Evolutionary conservation across 2,888 invertebrate species (phyloP).

Genomic region (Yponomeuta cagnagella): DNA sequence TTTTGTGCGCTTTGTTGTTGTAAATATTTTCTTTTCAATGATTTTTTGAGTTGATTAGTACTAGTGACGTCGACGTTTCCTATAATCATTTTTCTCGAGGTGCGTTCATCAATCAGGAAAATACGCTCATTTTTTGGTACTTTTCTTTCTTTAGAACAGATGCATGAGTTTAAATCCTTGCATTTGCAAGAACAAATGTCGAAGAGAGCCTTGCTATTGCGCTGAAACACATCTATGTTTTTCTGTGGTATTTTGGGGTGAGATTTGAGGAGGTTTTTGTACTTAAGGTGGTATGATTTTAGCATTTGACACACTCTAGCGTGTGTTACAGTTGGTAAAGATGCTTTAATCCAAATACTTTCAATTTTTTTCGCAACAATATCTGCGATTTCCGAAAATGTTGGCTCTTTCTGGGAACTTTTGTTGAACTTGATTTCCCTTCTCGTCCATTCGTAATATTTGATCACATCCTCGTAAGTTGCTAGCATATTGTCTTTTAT

Average conservation of each 20-base stretch:
- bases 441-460: conserved; percentile 23
- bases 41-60: conserved; percentile 19
- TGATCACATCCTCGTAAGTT: conserved; percentile 24
- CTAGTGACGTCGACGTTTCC: conserved; percentile 17
- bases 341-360: conserved; percentile 21
- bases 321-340: conserved; percentile 19
- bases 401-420: conserved; percentile 20
- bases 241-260: conserved; percentile 9
- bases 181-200: conserved; percentile 24
- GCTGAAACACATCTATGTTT: conserved; percentile 17
- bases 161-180: conserved; percentile 18
- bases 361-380: conserved; percentile 18
- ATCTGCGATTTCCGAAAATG: conserved; percentile 18
- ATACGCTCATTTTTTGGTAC: conserved; percentile 20
- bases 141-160: conserved; percentile 19
- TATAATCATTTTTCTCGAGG: conserved; percentile 18
- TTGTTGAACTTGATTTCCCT: conserved; percentile 17
- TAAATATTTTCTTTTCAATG: conserved; percentile 18
- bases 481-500: conserved; percentile 22
- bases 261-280: conserved; percentile 21
- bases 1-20: conserved; percentile 15
- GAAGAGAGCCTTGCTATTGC: conserved; percentile 19
- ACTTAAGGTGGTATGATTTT: conserved; percentile 23
- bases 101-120: conserved; percentile 20
- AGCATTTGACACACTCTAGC: conserved; percentile 21